Evolutionary conservation across 2,113 vertebrate species (phyloP).

Genomic region (Carassius carassius): DNA sequence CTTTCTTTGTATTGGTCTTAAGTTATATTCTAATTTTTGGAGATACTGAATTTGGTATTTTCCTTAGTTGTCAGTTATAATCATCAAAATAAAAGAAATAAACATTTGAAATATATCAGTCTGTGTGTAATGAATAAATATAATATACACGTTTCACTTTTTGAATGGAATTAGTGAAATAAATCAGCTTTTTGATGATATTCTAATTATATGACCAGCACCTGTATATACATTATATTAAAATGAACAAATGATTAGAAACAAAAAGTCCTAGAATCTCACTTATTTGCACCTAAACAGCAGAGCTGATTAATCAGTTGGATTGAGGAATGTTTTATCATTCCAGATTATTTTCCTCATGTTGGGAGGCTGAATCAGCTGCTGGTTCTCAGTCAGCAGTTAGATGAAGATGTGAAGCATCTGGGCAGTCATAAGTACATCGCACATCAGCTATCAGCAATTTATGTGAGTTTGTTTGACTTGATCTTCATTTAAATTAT

Average conservation of each 20-base stretch:
- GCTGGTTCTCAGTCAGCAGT: conserved; percentile 78
- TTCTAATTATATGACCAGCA: too few relatives aligned
- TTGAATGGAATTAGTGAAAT: too few relatives aligned
- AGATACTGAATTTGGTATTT: too few relatives aligned
- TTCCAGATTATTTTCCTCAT: conserved; percentile 76
- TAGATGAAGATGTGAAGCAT: conserved; percentile 79
- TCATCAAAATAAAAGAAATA: too few relatives aligned
- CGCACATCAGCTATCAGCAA: conserved; percentile 80
- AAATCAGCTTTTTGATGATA: too few relatives aligned
- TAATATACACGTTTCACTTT: too few relatives aligned
- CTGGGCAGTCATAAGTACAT: conserved; percentile 83
- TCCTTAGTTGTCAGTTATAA: too few relatives aligned
- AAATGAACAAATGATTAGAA: background rate
- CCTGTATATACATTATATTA: background rate
- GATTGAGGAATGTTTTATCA: background rate
- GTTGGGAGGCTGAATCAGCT: conserved; percentile 80
- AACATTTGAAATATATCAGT: too few relatives aligned
- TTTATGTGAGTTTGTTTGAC: conserved; percentile 72
- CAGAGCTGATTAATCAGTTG: background rate
- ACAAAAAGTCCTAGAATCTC: background rate
- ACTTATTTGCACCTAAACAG: too few relatives aligned
- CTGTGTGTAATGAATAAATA: too few relatives aligned
- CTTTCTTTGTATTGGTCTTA: too few relatives aligned
- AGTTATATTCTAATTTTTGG: too few relatives aligned
- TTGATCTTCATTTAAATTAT: background rate